These are phyloP conservation scores for Aphelocoma californica DNA, from an alignment of 2,797 vertebrate genomes.

Conservation along the genomic window DNA sequence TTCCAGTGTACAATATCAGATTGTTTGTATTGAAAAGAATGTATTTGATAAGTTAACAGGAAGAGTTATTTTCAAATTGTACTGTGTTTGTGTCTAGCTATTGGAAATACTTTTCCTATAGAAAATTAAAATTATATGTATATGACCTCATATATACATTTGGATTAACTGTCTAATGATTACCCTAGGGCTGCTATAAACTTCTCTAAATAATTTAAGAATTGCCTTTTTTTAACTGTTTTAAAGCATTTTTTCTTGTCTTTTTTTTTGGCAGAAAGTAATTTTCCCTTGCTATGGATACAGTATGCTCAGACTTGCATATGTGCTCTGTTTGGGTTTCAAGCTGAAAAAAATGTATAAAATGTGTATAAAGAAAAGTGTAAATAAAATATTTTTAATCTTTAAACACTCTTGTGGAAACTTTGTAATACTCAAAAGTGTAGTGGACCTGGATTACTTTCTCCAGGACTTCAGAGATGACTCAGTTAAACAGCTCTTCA, in stretches of 20 bases:
- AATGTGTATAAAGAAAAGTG: slow-evolving; percentile 79
- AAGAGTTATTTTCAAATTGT: slow-evolving; percentile 70
- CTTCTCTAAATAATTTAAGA: slow-evolving; percentile 71
- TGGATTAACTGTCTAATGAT: slow-evolving; percentile 70
- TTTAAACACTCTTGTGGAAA: slow-evolving; percentile 62
- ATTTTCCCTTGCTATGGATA: slow-evolving; percentile 73
- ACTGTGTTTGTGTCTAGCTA: slow-evolving; percentile 58
- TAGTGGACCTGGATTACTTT: background rate
- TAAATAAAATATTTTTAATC: slow-evolving; percentile 86
- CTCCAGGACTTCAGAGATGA: background rate
- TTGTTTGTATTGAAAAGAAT: slow-evolving; percentile 67
- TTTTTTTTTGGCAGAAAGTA: slow-evolving; percentile 47
- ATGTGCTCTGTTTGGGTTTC: slow-evolving; percentile 73
- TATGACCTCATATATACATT: slow-evolving; percentile 70
- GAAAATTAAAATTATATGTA: slow-evolving; percentile 56
- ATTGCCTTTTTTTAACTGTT: slow-evolving; percentile 73
- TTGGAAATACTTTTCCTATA: slow-evolving; percentile 71
- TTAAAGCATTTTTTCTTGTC: slow-evolving; percentile 61
- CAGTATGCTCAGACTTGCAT: slow-evolving; percentile 73
- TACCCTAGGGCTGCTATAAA: slow-evolving; percentile 67
- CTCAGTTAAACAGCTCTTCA: background rate
- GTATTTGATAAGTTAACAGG: slow-evolving; percentile 63
- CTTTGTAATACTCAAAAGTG: background rate
- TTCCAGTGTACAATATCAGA: slow-evolving; percentile 53
- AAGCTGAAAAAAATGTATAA: slow-evolving; percentile 76